Conservation (phyloP, 2,113 vertebrate species). For the Halcyon senegalensis region DNA sequence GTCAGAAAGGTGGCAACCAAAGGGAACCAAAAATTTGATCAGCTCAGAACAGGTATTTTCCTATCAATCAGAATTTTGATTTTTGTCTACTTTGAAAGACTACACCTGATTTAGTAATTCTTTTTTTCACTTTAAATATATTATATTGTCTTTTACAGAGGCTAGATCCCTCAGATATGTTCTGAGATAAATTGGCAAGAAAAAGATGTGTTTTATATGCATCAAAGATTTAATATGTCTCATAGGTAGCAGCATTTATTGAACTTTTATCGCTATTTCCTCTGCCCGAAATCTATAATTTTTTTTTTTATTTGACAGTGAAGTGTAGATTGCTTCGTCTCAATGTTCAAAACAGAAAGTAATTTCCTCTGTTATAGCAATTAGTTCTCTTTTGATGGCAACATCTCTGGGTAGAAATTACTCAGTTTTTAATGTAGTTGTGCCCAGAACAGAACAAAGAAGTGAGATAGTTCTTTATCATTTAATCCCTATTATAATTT, state of each 20-base stretch:
- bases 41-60: not conserved
- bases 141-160: not conserved
- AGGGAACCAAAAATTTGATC: not conserved
- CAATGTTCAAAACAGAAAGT: not conserved
- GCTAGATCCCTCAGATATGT: not conserved
- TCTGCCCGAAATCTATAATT: not conserved
- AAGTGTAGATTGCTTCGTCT: not conserved
- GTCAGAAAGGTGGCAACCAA: not conserved
- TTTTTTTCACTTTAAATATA: not conserved
- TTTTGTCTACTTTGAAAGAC: not conserved
- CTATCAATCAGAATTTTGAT: not conserved
- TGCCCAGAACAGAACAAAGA: not conserved
- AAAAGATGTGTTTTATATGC: not conserved
- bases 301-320: not conserved
- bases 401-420: not conserved
- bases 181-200: not conserved
- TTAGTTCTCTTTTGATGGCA: not conserved
- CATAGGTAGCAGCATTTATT: not conserved
- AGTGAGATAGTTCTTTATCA: not conserved
- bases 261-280: not conserved
- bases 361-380: not conserved
- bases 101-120: not conserved
- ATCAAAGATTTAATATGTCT: not conserved
- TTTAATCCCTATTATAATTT: not conserved
- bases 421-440: not conserved